Base-by-base conservation (phyloP, 2,888 invertebrate species). In the Microlaimidae sp. region DNA sequence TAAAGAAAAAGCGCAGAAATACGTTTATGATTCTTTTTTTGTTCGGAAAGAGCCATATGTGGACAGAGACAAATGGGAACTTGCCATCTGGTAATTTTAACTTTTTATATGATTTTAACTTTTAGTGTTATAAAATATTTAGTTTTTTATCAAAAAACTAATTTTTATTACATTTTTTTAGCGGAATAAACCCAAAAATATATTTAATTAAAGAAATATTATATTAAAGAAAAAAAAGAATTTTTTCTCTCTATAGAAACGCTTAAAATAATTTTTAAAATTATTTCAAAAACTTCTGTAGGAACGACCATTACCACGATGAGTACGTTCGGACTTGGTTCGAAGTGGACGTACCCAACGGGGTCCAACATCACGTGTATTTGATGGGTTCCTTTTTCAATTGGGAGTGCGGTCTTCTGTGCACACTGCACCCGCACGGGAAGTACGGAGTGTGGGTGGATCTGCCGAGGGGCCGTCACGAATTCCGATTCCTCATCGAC, bases 401-500 rank as follows among this genome's bases (percentile, higher is more conserved):
- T 56, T 64, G 64, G 64, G 62, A 65, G 42, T 62, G 61, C 54
- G 62, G 62, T 13, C 53, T 65, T 47, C 55, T 58, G 28, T 63
- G 63, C 55, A 60, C 62, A 29, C 25, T 48, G 13, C 55, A 52
- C 23, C 49, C 57, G 29, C 50, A 58, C 38, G 55, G 48, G 32
- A 57, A 51, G 50, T 59, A 59, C 23, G 64, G 63, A 26, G 58
- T 63, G n/a, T 58, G 58, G 51, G 55, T 64, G 2, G 64, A 61
- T 32, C 45, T 64, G 52, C 58, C 62, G n/a, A 56, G 58, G 5
- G 64, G 46, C 2, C 24, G 45, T 21, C 38, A 64, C 56, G 63
- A 64, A 54, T 64, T 64, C 57, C 60, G 64, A 5, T 64, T 64
- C 57, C 55, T 63, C 55, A 56, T 60, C 50, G 61, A 63, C 54